These are phyloP conservation scores for Neosilurus hyrtlii DNA, from an alignment of 2,797 vertebrate species.

Conservation along the genomic window DNA sequence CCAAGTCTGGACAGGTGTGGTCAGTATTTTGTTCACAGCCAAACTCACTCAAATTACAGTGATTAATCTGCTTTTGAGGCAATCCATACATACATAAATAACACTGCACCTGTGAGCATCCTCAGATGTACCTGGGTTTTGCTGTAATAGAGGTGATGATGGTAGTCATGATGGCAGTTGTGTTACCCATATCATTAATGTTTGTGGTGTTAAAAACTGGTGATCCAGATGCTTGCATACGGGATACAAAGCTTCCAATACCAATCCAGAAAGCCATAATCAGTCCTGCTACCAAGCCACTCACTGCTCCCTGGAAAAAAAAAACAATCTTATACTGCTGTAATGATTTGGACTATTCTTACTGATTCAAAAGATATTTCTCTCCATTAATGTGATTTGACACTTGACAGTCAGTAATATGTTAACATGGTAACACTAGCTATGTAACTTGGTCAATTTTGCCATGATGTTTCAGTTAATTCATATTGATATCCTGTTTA, in stretches of 20 bases:
- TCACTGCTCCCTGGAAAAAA: constrained; percentile 79
- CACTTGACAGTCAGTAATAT: background rate
- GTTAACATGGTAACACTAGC: background rate
- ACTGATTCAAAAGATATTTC: background rate
- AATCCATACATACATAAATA: background rate
- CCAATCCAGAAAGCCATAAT: constrained; percentile 95
- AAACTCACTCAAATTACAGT: too few relatives aligned
- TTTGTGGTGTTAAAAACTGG: constrained; percentile 55
- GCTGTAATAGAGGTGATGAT: constrained; percentile 56
- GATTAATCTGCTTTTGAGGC: too few relatives aligned
- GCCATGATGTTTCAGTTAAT: background rate
- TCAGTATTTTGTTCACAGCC: too few relatives aligned
- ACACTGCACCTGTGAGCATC: background rate
- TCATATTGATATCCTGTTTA: background rate
- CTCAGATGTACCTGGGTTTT: constrained; percentile 66
- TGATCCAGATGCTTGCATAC: background rate
- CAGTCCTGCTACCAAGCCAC: constrained; percentile 81
- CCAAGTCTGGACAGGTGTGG: too few relatives aligned
- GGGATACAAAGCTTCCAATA: constrained; percentile 79
- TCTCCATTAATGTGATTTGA: background rate
- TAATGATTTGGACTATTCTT: background rate
- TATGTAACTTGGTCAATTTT: background rate
- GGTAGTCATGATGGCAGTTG: constrained; percentile 67
- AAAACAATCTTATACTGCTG: background rate
- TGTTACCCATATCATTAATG: constrained; percentile 64